Evolutionary conservation across 2,888 invertebrate genomes (phyloP), one percentile per base, ranked within the genome.

Genomic region (Saturnia japonica): DNA sequence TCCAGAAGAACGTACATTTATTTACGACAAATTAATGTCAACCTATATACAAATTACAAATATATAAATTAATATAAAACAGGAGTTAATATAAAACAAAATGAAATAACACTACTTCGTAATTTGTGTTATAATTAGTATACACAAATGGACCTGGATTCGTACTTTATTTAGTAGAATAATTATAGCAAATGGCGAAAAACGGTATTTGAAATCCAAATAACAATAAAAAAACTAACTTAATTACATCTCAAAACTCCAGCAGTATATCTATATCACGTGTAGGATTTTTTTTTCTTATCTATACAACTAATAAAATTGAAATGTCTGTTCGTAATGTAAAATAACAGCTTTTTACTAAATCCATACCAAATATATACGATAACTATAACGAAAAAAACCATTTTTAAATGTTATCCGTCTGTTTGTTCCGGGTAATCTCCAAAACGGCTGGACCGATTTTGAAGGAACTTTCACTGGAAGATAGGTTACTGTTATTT

Each of bases 171-270:
- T 28, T 28, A 28, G 14, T 60, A 60, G 22, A 57, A 54, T 57
- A n/a, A n/a, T 7, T 57, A 57, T 57, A 57, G 25, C 25, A 25
- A 12, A 60, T 28, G 57, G 28, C 25, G 25, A 60, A 28, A 60
- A 57, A 60, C 28, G 57, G 14, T 25, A 60, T 60, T 28, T 60
- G 57, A 60, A 60, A 6, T 60, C 7, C 57, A 57, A 12, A 57
- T 60, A 60, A 60, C 57, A 60, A 60, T 60, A 60, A 60, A 60
- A 60, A 60, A 60, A 60, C 57, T 28, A 25, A 1, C 28, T 60
- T n/a, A n/a, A n/a, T n/a, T 60, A 60, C 25, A 60, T 60, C n/a
- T n/a, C 28, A 14, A 60, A 28, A 60, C 57, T 6, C 4, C 57
- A 60, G 28, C 57, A 60, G 28, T 60, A 60, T n/a, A 28, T 4